phyloP scores from a whole-genome alignment of 2,113 vertebrate genomes.

The Meleagris gallopavo region DNA sequence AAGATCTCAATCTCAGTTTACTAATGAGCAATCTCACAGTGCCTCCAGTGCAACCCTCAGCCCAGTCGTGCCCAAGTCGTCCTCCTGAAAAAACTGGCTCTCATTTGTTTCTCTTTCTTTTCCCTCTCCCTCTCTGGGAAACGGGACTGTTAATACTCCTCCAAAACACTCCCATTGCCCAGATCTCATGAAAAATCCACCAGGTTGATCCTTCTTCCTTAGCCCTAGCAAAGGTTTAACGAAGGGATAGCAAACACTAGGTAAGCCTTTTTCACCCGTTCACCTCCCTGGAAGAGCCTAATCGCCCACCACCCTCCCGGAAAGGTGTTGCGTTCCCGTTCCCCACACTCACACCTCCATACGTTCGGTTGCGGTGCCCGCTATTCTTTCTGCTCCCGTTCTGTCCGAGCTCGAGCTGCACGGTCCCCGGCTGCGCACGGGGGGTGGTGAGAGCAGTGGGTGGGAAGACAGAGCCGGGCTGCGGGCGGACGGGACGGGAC shows the following conservation, averaged over 20 bases:
- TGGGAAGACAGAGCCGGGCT: not conserved
- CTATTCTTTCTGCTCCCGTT: not conserved
- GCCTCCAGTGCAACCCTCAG: not conserved
- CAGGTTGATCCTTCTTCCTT: not conserved
- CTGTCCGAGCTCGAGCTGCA: not conserved
- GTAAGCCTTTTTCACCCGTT: no score
- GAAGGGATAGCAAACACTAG: not conserved
- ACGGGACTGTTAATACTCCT: fast-evolving
- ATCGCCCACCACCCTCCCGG: fast-evolving
- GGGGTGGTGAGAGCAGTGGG: not conserved
- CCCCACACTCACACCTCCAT: slow-evolving; percentile 52
- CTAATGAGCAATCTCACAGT: not conserved
- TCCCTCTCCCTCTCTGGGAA: no score
- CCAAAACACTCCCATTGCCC: not conserved
- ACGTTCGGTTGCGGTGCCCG: not conserved
- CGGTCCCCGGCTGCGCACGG: not conserved
- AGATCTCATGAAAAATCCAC: not conserved
- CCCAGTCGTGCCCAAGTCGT: not conserved
- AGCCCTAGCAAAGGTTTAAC: fast-evolving
- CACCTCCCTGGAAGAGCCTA: not conserved
- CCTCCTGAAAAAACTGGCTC: not conserved
- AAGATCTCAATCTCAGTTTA: not conserved
- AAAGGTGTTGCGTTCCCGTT: not conserved
- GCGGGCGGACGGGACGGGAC: not conserved
- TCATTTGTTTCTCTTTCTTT: not conserved